A percentile compares a stretch with the other conserved stretches of the same genome.
These are phyloP conservation scores for Salmo trutta DNA, from an alignment of 2,797 vertebrate species.

Conservation along the genomic window DNA sequence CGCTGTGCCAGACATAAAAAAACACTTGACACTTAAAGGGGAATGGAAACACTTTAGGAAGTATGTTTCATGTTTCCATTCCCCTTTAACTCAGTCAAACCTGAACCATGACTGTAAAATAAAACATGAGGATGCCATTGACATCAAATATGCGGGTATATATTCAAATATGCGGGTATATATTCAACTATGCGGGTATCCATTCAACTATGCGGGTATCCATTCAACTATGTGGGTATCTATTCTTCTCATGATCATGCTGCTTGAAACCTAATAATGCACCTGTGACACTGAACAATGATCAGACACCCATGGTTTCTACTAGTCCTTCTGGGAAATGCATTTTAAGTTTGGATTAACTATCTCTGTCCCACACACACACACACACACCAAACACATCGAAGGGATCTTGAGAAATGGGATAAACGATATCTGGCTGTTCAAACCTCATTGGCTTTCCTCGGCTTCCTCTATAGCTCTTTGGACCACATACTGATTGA, in stretches of 20 bases:
- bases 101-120: slow-evolving; percentile 9
- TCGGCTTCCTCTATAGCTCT: slow-evolving; percentile 39
- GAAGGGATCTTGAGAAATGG: slow-evolving; percentile 45
- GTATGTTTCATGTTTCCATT: too few species aligned
- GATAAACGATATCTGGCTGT: slow-evolving; percentile 11
- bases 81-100: slow-evolving; percentile 31
- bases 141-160: too few species aligned
- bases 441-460: slow-evolving; percentile 54
- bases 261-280: too few species aligned
- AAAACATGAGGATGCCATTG: neutral
- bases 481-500: slow-evolving; percentile 38
- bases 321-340: neutral
- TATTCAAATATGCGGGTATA: too few species aligned
- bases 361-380: too few species aligned
- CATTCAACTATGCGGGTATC: too few species aligned
- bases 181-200: too few species aligned
- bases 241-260: slow-evolving; percentile 79
- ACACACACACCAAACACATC: neutral
- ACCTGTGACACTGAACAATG: neutral
- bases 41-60: too few species aligned
- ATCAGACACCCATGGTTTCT: neutral
- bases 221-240: too few species aligned
- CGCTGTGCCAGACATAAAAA: too few species aligned
- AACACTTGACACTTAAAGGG: too few species aligned
- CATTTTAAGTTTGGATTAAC: neutral